Evolutionary conservation across 2,797 vertebrate genomes (phyloP).

Genomic region (Myotis daubentonii): DNA sequence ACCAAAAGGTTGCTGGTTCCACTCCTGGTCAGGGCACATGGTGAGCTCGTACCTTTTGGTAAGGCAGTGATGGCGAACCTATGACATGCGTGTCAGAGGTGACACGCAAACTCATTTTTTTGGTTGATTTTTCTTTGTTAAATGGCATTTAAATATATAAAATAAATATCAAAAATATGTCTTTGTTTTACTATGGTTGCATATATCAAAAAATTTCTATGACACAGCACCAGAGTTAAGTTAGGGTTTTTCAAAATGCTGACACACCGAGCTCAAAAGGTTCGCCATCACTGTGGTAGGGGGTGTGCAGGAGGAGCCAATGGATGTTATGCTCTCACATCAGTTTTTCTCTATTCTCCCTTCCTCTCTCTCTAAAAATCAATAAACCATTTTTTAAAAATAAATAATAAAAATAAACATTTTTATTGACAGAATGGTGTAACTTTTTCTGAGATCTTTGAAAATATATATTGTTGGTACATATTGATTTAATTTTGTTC

Average conservation of each 20-base stretch:
- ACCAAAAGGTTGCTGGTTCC: neutral
- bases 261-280: no score
- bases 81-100: no score
- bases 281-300: neutral
- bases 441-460: constrained; percentile 44
- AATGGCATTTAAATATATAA: no score
- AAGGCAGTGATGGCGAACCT: no score
- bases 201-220: no score
- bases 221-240: no score
- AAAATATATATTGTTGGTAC: constrained; percentile 36
- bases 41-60: neutral
- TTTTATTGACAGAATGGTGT: constrained; percentile 9
- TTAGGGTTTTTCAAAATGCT: no score
- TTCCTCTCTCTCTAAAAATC: neutral
- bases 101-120: no score
- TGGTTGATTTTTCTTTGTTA: no score
- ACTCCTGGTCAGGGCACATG: neutral
- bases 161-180: no score
- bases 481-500: constrained; percentile 38
- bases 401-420: neutral
- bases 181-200: no score
- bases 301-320: neutral
- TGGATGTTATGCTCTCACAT: neutral
- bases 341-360: neutral
- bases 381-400: neutral